phyloP scores from a whole-genome alignment of 1,140 invertebrate species.

The Temnothorax curvispinosus region DNA sequence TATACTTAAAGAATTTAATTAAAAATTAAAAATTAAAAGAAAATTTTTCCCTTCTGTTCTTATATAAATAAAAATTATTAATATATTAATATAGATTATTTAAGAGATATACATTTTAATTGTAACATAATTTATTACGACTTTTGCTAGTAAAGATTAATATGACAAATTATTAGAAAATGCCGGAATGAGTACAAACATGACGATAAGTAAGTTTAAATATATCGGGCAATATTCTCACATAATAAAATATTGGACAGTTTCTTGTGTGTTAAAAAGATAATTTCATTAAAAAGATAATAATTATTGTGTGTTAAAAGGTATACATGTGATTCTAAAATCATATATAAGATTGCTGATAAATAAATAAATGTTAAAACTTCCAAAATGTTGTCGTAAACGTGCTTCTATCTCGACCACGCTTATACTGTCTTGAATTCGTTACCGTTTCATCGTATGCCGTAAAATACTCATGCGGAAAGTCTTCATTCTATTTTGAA shows the following conservation, averaged over 20 bases:
- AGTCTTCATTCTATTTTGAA: conserved; percentile 15
- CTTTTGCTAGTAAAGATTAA: not conserved
- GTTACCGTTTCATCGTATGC: not conserved
- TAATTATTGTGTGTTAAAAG: not conserved
- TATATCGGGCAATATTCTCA: not conserved
- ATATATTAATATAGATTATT: conserved; percentile 18
- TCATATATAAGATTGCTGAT: not conserved
- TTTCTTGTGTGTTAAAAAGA: too few relatives aligned
- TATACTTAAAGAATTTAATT: not conserved
- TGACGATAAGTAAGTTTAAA: not conserved
- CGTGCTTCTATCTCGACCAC: not conserved
- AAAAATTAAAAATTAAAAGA: too few relatives aligned
- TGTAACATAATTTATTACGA: not conserved
- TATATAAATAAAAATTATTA: not conserved
- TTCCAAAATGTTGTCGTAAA: not conserved
- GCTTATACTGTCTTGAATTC: not conserved
- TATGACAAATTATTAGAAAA: not conserved
- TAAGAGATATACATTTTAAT: not conserved
- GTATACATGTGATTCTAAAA: not conserved
- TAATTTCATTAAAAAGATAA: too few relatives aligned
- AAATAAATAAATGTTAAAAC: not conserved
- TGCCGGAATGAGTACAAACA: not conserved
- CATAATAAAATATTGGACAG: too few relatives aligned
- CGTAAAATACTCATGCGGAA: conserved; percentile 17
- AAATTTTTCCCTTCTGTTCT: not conserved